Evolutionary conservation across 2,888 invertebrate species (phyloP).

Genomic region (Polydesmus complanatus): DNA sequence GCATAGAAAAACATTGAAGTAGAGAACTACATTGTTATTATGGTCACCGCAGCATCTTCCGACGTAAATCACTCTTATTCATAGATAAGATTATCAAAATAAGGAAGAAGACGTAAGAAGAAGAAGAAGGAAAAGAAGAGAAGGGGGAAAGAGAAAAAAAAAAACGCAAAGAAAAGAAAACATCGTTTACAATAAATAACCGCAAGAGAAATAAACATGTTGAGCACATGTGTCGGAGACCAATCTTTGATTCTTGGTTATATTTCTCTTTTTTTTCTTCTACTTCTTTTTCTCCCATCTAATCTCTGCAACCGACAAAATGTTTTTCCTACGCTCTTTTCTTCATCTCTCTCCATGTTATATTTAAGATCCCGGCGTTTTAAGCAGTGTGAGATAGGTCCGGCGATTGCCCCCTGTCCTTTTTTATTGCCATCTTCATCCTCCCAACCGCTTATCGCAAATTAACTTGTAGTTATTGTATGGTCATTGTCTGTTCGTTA

Average conservation of each 20-base stretch:
- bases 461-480: slow-evolving; percentile 12
- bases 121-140: not conserved
- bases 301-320: not conserved
- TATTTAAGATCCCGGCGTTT: not conserved
- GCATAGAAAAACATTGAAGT: no score
- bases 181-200: not conserved
- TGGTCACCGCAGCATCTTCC: not conserved
- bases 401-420: not conserved
- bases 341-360: not conserved
- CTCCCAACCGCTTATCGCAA: slow-evolving; percentile 13
- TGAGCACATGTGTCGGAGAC: not conserved
- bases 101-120: not conserved
- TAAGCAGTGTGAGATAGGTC: not conserved
- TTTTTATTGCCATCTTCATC: slow-evolving; percentile 11
- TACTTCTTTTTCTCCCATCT: not conserved
- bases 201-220: not conserved
- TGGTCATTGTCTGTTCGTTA: slow-evolving; percentile 12
- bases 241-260: not conserved
- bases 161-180: not conserved
- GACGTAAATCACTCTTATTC: not conserved
- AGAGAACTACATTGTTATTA: not conserved
- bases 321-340: not conserved
- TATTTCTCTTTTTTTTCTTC: not conserved
- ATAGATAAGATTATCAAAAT: not conserved
- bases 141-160: not conserved